A percentile compares a stretch with the other conserved stretches of the same genome.
Evolutionary conservation across 2,797 vertebrate genomes (phyloP).

Genomic region (Liasis olivaceus): DNA sequence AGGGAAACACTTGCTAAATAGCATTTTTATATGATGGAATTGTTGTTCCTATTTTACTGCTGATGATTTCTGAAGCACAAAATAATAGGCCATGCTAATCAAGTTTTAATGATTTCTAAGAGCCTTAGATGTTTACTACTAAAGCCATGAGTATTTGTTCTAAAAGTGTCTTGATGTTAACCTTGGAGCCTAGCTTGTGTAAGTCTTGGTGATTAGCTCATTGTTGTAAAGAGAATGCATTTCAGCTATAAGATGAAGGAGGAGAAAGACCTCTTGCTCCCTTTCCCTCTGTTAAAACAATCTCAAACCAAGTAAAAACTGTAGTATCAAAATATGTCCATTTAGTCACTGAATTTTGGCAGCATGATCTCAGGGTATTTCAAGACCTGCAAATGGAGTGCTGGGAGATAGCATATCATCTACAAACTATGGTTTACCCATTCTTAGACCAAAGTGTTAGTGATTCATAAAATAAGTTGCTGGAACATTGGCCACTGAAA

Average conservation of each 20-base stretch:
- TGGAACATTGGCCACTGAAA: not conserved
- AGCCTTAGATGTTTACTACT: not conserved
- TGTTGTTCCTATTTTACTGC: not conserved
- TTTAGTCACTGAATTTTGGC: not conserved
- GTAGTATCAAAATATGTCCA: not conserved
- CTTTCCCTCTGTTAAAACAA: not conserved
- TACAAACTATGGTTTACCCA: not conserved
- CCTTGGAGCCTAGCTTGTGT: not conserved
- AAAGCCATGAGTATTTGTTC: not conserved
- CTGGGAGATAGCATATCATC: not conserved
- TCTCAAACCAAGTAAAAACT: not conserved
- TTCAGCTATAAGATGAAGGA: not conserved
- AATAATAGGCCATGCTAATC: not conserved
- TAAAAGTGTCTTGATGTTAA: not conserved
- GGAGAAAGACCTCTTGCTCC: not conserved
- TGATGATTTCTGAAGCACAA: not conserved
- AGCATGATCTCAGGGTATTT: not conserved
- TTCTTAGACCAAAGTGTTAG: not conserved
- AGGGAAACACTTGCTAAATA: not conserved
- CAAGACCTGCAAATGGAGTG: not conserved
- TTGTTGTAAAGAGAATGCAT: not conserved
- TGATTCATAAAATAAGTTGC: not conserved
- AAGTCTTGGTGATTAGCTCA: not conserved
- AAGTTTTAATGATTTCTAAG: not conserved
- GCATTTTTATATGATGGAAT: not conserved